Evolutionary conservation across 2,888 invertebrate genomes (phyloP).

Genomic region (Zelleria hepariella): DNA sequence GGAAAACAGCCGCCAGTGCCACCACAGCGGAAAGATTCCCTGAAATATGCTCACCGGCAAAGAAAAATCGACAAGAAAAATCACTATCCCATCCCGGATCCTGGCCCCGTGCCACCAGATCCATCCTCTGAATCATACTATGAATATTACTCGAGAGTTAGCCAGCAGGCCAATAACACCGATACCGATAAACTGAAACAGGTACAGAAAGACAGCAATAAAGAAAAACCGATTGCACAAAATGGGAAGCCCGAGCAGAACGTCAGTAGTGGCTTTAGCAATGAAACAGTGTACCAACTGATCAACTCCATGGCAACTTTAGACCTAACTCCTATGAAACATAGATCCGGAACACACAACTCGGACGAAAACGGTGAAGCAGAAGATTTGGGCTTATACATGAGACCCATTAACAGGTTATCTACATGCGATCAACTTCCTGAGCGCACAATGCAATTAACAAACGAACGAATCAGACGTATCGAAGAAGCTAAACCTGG

Average conservation of each 20-base stretch:
- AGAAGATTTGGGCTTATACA: conserved; percentile 63
- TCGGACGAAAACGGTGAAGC: conserved; percentile 46
- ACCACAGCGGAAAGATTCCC: conserved; percentile 61
- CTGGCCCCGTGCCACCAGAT: conserved; percentile 58
- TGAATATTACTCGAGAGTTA: conserved; percentile 66
- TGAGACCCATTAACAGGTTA: conserved; percentile 58
- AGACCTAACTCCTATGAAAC: conserved; percentile 53
- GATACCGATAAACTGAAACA: conserved; percentile 63
- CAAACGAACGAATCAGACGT: conserved; percentile 54
- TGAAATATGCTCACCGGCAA: conserved; percentile 66
- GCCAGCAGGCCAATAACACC: conserved; percentile 64
- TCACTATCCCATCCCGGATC: conserved; percentile 56
- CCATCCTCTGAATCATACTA: conserved; percentile 66
- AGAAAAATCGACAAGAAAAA: conserved; percentile 61
- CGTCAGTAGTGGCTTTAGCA: conserved; percentile 25
- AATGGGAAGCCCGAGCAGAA: conserved; percentile 19
- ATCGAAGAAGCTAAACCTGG: conserved; percentile 55
- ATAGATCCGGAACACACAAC: conserved; percentile 45
- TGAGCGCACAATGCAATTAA: conserved; percentile 50
- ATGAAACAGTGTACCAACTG: conserved; percentile 54
- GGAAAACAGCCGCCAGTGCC: conserved; percentile 53
- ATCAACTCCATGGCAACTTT: conserved; percentile 65
- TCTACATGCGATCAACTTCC: conserved; percentile 62
- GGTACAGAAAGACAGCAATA: conserved; percentile 46
- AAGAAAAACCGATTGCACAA: conserved; percentile 27